phyloP scores from a whole-genome alignment of 2,113 vertebrate genomes.

The Erythrocercus mccallii region DNA sequence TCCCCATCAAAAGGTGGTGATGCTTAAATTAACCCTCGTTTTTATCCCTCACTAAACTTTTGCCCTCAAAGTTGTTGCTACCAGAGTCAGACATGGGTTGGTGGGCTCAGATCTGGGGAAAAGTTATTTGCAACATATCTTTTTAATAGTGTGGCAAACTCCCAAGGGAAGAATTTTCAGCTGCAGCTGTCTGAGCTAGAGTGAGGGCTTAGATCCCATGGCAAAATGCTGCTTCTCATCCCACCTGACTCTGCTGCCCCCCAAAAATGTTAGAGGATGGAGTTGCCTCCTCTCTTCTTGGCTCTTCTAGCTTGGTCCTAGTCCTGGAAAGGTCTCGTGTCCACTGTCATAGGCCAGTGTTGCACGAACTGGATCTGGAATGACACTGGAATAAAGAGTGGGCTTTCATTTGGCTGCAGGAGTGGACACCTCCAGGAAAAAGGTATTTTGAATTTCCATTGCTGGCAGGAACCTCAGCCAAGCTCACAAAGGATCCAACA shows the following conservation, averaged over 20 bases:
- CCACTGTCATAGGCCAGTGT: neutral
- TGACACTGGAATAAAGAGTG: neutral
- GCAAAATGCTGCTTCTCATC: neutral
- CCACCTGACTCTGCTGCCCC: neutral
- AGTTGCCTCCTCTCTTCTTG: neutral
- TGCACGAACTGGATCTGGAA: neutral
- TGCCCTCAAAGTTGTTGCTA: neutral
- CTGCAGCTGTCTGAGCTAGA: slow-evolving; percentile 8
- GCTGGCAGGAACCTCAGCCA: neutral
- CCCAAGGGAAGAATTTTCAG: neutral
- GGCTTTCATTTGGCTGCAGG: neutral
- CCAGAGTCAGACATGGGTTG: neutral
- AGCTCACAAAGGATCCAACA: rapidly evolving
- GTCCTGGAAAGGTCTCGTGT: neutral
- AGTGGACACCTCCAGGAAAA: neutral
- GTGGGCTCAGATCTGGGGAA: neutral
- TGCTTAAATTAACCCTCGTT: slow-evolving; percentile 32
- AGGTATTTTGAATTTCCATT: neutral
- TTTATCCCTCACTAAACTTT: slow-evolving; percentile 18
- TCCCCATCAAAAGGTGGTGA: neutral
- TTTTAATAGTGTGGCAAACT: neutral
- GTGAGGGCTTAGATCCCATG: neutral
- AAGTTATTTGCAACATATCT: neutral
- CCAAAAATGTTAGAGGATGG: neutral
- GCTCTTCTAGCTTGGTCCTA: neutral